Conservation (phyloP, 2,888 invertebrate genomes). For the Gibbula magus region DNA sequence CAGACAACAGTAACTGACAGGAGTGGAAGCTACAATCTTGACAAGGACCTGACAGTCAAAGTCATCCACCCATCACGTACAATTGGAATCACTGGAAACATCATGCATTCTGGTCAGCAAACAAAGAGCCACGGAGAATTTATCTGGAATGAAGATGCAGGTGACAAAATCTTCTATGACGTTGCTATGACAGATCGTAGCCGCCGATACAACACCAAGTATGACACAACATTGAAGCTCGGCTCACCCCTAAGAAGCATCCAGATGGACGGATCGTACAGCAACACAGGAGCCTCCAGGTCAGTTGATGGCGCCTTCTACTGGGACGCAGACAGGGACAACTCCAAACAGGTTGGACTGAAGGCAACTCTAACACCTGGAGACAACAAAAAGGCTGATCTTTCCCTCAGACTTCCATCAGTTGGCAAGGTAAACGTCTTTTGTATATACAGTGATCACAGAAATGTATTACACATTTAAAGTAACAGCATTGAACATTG, state of each 20-base stretch:
- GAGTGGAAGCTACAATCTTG: background rate
- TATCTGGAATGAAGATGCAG: slow-evolving; percentile 53
- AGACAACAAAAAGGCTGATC: slow-evolving; percentile 39
- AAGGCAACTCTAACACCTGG: background rate
- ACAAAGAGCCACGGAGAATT: slow-evolving; percentile 46
- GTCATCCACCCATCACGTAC: slow-evolving; percentile 52
- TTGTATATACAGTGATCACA: too few relatives aligned
- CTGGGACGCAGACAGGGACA: slow-evolving; percentile 65
- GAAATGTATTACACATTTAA: too few relatives aligned
- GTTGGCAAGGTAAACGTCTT: slow-evolving; percentile 36
- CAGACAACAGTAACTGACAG: slow-evolving; percentile 42
- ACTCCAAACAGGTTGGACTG: slow-evolving; percentile 51
- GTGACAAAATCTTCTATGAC: slow-evolving; percentile 50
- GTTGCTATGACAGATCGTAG: slow-evolving; percentile 38
- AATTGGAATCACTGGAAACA: slow-evolving; percentile 46
- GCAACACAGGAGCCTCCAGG: slow-evolving; percentile 34
- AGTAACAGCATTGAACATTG: too few relatives aligned
- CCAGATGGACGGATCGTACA: slow-evolving; percentile 48
- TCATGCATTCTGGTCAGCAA: slow-evolving; percentile 38
- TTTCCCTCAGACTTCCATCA: slow-evolving; percentile 54
- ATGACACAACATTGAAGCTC: slow-evolving; percentile 48
- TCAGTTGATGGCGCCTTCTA: slow-evolving; percentile 43
- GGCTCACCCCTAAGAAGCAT: slow-evolving; percentile 56
- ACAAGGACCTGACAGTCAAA: slow-evolving; percentile 22
- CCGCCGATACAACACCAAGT: slow-evolving; percentile 41